Percentiles rank a stretch among this genome's conserved stretches.
These are phyloP conservation scores for Dermochelys coriacea DNA, from an alignment of 2,797 vertebrate genomes.

Conservation along the genomic window DNA sequence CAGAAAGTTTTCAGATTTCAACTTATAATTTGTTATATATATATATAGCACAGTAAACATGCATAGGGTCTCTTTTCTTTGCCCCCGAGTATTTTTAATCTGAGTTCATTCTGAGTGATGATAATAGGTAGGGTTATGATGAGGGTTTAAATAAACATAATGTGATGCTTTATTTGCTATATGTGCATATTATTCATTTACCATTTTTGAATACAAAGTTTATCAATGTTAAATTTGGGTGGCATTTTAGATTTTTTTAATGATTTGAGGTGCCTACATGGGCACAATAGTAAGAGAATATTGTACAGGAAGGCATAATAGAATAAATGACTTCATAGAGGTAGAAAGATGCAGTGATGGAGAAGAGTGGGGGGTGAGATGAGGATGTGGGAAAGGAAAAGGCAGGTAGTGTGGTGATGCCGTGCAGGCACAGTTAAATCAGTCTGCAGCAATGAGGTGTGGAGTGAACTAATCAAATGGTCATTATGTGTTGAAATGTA, in stretches of 20 bases:
- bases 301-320: background rate
- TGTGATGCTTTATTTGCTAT: background rate
- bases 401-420: background rate
- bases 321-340: background rate
- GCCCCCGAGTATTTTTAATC: background rate
- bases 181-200: background rate
- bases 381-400: background rate
- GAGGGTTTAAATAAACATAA: background rate
- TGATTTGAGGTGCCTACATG: background rate
- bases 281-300: background rate
- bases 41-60: background rate
- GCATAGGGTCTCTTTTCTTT: background rate
- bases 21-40: background rate
- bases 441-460: background rate
- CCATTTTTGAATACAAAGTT: background rate
- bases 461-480: background rate
- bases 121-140: background rate
- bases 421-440: background rate
- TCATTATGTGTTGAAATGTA: background rate
- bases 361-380: background rate
- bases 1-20: background rate
- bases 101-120: background rate
- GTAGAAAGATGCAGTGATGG: background rate
- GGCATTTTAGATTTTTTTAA: background rate
- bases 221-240: background rate